Evolutionary conservation across 2,888 invertebrate genomes (phyloP).

Genomic region (Eretmocerus hayati): DNA sequence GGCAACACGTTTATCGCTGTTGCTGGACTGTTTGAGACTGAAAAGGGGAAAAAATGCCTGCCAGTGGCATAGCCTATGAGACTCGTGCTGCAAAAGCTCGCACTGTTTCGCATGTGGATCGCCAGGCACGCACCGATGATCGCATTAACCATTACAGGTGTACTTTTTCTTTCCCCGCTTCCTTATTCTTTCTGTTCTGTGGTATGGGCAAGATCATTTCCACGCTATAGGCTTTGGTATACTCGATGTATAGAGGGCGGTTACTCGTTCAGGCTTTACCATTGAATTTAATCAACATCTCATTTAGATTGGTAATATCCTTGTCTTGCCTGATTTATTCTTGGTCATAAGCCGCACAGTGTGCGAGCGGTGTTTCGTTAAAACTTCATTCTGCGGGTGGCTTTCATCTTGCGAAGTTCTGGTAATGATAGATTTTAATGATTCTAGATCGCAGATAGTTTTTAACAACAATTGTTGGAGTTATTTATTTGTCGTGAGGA

Average conservation of each 20-base stretch:
- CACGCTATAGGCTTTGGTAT: background rate
- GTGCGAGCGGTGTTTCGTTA: too few species aligned
- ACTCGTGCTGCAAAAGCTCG: constrained; percentile 32
- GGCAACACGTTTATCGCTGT: constrained; percentile 1
- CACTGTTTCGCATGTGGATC: constrained; percentile 48
- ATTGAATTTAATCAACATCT: background rate
- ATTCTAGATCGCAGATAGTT: too few species aligned
- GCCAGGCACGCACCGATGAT: constrained; percentile 42
- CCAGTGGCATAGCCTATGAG: background rate
- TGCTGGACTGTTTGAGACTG: constrained; percentile 6
- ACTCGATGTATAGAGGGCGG: too few species aligned
- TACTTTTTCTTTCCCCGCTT: constrained; percentile 22
- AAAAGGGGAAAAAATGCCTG: background rate
- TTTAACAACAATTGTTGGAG: too few species aligned
- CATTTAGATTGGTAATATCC: background rate
- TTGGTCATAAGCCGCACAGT: background rate
- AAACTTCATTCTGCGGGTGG: too few species aligned
- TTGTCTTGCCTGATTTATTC: background rate
- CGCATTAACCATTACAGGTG: constrained; percentile 38
- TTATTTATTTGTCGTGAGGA: too few species aligned
- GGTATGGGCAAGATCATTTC: background rate
- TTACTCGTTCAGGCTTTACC: too few species aligned
- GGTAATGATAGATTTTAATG: too few species aligned
- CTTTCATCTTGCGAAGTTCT: too few species aligned
- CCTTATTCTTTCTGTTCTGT: background rate